Conservation (phyloP, 2,888 invertebrate genomes). For the Bruchidius siliquastri region DNA sequence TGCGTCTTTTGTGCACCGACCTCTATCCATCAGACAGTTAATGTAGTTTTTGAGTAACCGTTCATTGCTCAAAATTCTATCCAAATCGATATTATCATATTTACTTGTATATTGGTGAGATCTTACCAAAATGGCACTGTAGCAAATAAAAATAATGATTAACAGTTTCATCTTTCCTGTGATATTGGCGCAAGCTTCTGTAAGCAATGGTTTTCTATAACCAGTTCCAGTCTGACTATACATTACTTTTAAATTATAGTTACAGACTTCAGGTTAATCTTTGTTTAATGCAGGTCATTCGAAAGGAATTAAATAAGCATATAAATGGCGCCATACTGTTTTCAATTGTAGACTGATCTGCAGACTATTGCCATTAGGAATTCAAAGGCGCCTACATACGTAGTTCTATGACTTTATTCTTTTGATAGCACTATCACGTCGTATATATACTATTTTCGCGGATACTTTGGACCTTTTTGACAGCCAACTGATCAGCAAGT, state of each 20-base stretch:
- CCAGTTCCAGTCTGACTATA: not conserved
- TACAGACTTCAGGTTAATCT: not conserved
- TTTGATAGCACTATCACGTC: too few relatives aligned
- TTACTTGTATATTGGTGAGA: constrained; percentile 52
- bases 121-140: not conserved
- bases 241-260: not conserved
- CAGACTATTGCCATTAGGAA: too few relatives aligned
- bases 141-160: too few relatives aligned
- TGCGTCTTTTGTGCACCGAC: constrained; percentile 60
- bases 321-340: not conserved
- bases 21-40: constrained; percentile 57
- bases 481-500: too few relatives aligned
- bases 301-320: not conserved
- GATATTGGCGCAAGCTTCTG: too few relatives aligned
- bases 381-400: too few relatives aligned
- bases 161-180: too few relatives aligned
- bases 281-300: not conserved
- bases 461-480: too few relatives aligned
- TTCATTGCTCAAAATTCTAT: constrained; percentile 56
- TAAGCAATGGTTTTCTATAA: not conserved
- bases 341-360: not conserved
- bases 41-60: constrained; percentile 59
- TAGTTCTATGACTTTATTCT: too few relatives aligned
- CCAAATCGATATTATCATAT: constrained; percentile 59
- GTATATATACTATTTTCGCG: too few relatives aligned